A percentile compares a stretch with the other conserved stretches of the same genome.
Conservation (phyloP, 2,113 vertebrate genomes). For the Polypterus senegalus region DNA sequence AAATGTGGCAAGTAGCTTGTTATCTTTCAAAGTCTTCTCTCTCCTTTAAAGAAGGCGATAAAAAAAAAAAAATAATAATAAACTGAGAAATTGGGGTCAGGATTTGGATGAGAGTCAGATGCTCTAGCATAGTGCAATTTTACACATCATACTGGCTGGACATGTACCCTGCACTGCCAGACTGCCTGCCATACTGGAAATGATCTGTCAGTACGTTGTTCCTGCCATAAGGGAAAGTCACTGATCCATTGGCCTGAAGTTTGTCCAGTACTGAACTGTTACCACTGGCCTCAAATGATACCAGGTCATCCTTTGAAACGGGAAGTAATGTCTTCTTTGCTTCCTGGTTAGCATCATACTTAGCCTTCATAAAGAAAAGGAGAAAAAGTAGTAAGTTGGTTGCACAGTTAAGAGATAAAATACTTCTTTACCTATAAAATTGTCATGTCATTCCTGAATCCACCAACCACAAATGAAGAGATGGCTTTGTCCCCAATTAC, state of each 20-base stretch:
- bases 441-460: no score
- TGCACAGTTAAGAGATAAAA: no score
- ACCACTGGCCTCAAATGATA: conserved; percentile 44
- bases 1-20: no score
- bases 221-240: conserved; percentile 53
- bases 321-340: conserved; percentile 81
- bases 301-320: conserved; percentile 53
- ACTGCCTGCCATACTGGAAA: conserved; percentile 73
- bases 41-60: no score
- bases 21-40: no score
- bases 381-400: conserved; percentile 3
- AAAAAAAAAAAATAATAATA: no score
- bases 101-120: no score
- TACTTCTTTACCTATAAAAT: no score
- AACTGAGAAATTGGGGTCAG: no score
- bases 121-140: conserved; percentile 1
- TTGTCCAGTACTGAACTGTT: conserved; percentile 44
- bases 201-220: conserved; percentile 67
- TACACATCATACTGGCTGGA: conserved; percentile 78
- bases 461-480: no score
- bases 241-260: conserved; percentile 61
- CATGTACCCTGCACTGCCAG: conserved; percentile 49
- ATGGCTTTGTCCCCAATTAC: no score
- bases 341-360: conserved; percentile 72
- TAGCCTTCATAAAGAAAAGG: conserved; percentile 42